phyloP scores from a whole-genome alignment of 1,140 invertebrate genomes.

The Nymphalis io region DNA sequence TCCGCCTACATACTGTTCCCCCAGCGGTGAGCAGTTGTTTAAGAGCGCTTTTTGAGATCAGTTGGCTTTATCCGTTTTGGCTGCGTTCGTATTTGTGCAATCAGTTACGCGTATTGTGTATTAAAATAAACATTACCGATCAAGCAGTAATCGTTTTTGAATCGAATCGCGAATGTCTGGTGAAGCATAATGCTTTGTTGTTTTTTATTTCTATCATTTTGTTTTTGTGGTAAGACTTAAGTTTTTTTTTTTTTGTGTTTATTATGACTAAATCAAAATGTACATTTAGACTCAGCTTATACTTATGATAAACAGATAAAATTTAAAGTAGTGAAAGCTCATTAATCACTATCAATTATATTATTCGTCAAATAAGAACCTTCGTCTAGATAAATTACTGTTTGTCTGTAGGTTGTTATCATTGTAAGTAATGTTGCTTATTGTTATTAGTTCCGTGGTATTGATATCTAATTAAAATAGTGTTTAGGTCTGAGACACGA shows the following conservation, averaged over 20 bases:
- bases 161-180: slow-evolving; percentile 44
- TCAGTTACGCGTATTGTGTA: slow-evolving; percentile 18
- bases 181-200: slow-evolving; percentile 53
- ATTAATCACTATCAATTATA: no score
- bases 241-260: slow-evolving; percentile 4
- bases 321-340: no score
- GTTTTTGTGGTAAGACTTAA: slow-evolving; percentile 54
- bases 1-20: slow-evolving; percentile 50
- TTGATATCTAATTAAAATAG: not conserved
- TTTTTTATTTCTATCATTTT: slow-evolving; percentile 44
- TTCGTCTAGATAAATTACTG: not conserved
- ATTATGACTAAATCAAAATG: not conserved
- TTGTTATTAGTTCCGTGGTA: not conserved
- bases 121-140: slow-evolving; percentile 20
- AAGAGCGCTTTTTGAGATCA: slow-evolving; percentile 62
- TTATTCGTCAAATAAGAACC: not conserved
- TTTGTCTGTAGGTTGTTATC: not conserved
- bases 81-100: slow-evolving; percentile 23
- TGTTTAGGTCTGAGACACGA: not conserved
- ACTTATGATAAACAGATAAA: not conserved
- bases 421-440: not conserved
- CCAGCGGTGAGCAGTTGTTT: slow-evolving; percentile 52
- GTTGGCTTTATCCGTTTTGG: slow-evolving; percentile 45
- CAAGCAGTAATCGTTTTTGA: not conserved
- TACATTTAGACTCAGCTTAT: not conserved